Base-by-base conservation (phyloP, 2,113 vertebrate genomes). In the Peromyscus polionotus region DNA sequence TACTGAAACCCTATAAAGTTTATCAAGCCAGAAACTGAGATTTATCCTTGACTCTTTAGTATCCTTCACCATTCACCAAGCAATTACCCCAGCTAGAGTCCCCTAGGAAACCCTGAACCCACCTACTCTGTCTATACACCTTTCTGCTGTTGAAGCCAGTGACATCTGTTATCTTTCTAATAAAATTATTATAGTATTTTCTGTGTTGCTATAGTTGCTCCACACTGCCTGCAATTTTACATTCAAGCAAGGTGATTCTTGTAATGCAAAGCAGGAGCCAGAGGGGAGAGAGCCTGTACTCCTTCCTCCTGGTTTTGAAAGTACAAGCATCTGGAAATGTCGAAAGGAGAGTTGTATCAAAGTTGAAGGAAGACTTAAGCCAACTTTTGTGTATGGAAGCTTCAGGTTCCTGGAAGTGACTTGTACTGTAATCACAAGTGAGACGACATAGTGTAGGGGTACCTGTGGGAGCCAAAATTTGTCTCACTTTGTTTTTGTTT, bases 301-400 rank as follows among this genome's bases (percentile, higher is more conserved):
- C 39, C 10, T 0, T 63, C 39, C 10, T 0, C 13, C 70, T 84
- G 19, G 19, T 93, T 87, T 45, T 88, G 48, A 88, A 91, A 61
- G 4, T 45, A 28, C 51, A 83, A 42, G 48, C 73, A 88, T 33
- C 88, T 85, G 31, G 5, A 88, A 84, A 93, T 76, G 57, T 42
- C 68, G 7, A 86, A 51, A 51, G 51, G 42, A 76, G 9, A 88
- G 33, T 4, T 75, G 12, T 33, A 61, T 36, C 17, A 20, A 80
- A 12, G 8, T 48, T 9, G 54, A 72, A 33, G 20, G 76, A 61
- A 96, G n/a, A 51, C 3, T 48, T 54, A 63, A 88, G 86, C 54
- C 48, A 94, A 80, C 68, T 42, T 95, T 88, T 76, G 28, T 31
- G 79, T 81, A 65, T 76, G 31, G 75, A 73, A 88, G 16, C 45